Evolutionary conservation across 2,113 vertebrate genomes (phyloP).

Genomic region (Xiphophorus maculatus): DNA sequence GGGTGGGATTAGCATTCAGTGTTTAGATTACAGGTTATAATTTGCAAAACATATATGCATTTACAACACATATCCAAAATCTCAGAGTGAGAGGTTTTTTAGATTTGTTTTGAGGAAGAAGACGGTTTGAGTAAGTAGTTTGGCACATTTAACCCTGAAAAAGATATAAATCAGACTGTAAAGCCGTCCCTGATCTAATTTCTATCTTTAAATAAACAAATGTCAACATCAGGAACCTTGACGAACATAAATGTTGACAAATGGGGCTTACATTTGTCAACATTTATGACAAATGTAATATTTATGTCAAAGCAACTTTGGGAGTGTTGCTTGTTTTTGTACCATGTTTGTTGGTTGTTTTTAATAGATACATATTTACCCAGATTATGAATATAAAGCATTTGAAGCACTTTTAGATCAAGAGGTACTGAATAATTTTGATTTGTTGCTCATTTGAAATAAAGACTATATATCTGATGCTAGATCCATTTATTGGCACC

Average conservation of each 20-base stretch:
- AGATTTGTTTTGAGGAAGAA: neutral
- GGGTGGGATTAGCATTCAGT: slow-evolving; percentile 6
- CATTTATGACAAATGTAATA: too few species aligned
- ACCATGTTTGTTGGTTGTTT: too few species aligned
- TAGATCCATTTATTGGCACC: neutral
- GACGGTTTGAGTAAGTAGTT: neutral
- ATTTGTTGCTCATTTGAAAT: neutral
- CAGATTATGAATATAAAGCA: neutral
- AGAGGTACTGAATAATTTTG: neutral
- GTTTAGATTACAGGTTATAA: neutral
- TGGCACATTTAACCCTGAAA: neutral
- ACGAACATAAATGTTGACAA: neutral
- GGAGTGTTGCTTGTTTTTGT: too few species aligned
- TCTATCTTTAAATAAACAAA: neutral
- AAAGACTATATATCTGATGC: neutral
- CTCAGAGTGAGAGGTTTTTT: neutral
- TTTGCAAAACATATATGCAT: neutral
- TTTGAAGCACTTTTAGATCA: neutral
- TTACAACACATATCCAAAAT: neutral
- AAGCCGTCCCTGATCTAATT: neutral
- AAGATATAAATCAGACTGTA: neutral
- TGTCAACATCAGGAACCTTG: neutral
- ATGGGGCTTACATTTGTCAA: too few species aligned
- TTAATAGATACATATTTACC: neutral
- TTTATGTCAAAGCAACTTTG: too few species aligned